Evolutionary conservation across 2,113 vertebrate species (phyloP).

Genomic region (Callorhinus ursinus): DNA sequence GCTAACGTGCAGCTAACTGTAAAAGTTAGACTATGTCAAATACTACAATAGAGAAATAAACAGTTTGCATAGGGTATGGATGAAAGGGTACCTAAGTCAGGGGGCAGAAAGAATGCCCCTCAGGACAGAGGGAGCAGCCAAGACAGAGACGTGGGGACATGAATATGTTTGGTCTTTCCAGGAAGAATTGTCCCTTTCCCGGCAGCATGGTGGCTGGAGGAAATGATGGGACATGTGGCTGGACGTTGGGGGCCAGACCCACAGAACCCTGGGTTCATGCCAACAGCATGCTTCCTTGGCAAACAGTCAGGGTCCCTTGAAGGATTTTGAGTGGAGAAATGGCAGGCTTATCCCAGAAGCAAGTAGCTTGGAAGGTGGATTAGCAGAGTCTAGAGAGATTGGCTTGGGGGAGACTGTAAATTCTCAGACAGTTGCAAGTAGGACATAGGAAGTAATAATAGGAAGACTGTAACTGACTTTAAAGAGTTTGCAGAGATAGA

Average conservation of each 20-base stretch:
- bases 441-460: not conserved
- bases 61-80: not conserved
- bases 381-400: not conserved
- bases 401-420: not conserved
- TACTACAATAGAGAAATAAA: not conserved
- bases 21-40: not conserved
- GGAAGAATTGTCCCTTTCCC: not conserved
- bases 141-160: not conserved
- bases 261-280: not conserved
- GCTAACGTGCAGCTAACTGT: not conserved
- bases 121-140: not conserved
- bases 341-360: not conserved
- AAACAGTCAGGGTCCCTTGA: not conserved
- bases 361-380: not conserved
- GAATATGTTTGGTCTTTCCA: not conserved
- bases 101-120: not conserved
- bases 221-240: not conserved
- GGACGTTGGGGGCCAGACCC: not conserved
- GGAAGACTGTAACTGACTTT: not conserved
- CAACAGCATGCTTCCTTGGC: not conserved
- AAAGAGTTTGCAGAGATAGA: not conserved
- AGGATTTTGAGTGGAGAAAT: slow-evolving; percentile 17
- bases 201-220: not conserved
- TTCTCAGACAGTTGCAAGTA: not conserved
- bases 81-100: not conserved